Conservation (phyloP, 2,888 invertebrate genomes). For the Eupelmus urozonus region DNA sequence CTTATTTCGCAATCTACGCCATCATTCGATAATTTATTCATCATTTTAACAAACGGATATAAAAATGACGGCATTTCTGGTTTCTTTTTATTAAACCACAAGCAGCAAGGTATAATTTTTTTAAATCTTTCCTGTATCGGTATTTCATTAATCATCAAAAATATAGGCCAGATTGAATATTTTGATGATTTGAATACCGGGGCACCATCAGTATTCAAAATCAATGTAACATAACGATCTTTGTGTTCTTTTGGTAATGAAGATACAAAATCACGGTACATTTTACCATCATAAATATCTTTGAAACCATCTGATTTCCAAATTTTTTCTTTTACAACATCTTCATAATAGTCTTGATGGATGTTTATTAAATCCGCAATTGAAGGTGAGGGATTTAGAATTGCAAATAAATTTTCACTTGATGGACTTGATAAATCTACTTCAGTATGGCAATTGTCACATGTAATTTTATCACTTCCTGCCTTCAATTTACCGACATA, state of each 20-base stretch:
- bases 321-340: background rate
- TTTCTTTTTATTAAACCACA: slow-evolving; percentile 10
- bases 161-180: background rate
- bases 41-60: background rate
- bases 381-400: background rate
- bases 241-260: background rate
- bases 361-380: background rate
- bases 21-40: slow-evolving; percentile 2
- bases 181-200: background rate
- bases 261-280: background rate
- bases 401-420: background rate
- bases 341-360: background rate
- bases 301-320: background rate
- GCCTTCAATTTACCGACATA: background rate
- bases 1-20: slow-evolving; percentile 14
- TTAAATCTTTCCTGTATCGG: background rate
- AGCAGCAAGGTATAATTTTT: background rate
- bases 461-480: too few species aligned
- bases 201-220: slow-evolving; percentile 1
- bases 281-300: slow-evolving; percentile 13
- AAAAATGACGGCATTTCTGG: slow-evolving; percentile 16
- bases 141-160: background rate
- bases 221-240: background rate
- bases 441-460: background rate
- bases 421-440: background rate